Evolutionary conservation across 1,140 invertebrate species (phyloP).

Genomic region (Mylabris phalerata): DNA sequence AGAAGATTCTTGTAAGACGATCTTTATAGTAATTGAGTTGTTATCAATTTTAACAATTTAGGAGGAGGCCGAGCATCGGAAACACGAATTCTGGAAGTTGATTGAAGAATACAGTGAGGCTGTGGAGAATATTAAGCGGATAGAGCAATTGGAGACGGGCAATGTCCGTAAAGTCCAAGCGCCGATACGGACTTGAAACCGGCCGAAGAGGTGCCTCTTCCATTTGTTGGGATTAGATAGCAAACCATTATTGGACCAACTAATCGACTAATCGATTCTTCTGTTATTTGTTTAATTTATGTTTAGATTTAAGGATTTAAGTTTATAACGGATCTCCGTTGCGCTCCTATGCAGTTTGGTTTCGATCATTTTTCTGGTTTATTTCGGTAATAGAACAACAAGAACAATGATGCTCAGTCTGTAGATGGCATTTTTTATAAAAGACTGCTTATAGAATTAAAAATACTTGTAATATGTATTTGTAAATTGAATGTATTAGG

Average conservation of each 20-base stretch:
- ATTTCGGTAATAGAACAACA: neutral
- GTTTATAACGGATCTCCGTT: too few relatives aligned
- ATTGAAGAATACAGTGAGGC: conserved; percentile 36
- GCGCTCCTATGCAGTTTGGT: too few relatives aligned
- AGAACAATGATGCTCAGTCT: too few relatives aligned
- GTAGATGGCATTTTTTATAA: neutral
- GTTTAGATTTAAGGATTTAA: too few relatives aligned
- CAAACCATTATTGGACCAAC: neutral
- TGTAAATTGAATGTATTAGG: neutral
- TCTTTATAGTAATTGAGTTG: neutral
- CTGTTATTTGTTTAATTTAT: neutral
- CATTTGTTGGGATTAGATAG: neutral
- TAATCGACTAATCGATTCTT: neutral
- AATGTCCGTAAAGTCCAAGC: conserved; percentile 12
- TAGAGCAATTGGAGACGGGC: conserved; percentile 30
- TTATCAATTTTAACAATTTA: conserved; percentile 8
- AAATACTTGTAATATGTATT: neutral
- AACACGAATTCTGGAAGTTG: conserved; percentile 35
- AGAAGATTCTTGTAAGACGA: conserved; percentile 25
- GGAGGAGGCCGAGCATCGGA: conserved; percentile 35
- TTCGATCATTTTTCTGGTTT: too few relatives aligned
- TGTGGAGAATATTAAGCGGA: conserved; percentile 36
- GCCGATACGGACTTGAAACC: conserved; percentile 7
- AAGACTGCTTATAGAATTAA: neutral
- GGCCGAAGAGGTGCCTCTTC: too few relatives aligned